Evolutionary conservation across 2,797 vertebrate genomes (phyloP), one percentile per base, ranked within the genome.

Genomic region (Orientallactaga sibirica): DNA sequence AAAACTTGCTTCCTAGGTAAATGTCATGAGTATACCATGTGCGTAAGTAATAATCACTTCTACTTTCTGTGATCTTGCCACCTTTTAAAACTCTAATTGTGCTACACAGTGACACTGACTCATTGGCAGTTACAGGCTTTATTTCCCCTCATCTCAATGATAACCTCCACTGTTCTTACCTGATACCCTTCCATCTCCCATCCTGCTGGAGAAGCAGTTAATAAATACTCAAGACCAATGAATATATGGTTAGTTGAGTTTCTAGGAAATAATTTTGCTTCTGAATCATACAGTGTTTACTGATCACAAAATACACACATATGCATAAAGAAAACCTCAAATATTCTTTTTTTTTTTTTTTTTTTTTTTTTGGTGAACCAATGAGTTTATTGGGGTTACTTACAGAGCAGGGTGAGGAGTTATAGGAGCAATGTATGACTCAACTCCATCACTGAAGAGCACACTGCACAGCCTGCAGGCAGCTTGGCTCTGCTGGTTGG

Each of bases 1-100:
- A 99, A 99, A 98, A 99, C 99, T 2, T 99, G 99, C 92, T 99
- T 99, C 97, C 98, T 99, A 64, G 99, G 99, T 99, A 97, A 98
- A 98, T 37, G 0, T 55, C 22, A 14, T 7, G 4, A 71, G 61
- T 16, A 3, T 33, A 12, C 68, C 58, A 3, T 61, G 66, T 20
- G 29, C 64, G 27, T n/a, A 33, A 84, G 86, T 48, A 64, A 6
- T 41, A 20, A 24, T 70, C 2, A 0, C 77, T 82, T 74, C 62
- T 91, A 0, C 85, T 74, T 90, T 75, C 87, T 89, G 1, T 78
- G 33, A 80, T 78, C 61, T 64, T 37, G 5, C 24, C 58, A 3
- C 68, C 75, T 64, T 79, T 67, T 19, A 75, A 84, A 67, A 52
- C 33, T 86, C 11, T 37, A n/a, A 33, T 75, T 74, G 4, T 86